Base-by-base conservation (phyloP, 1,140 invertebrate species). In the Trissolcus basalis region DNA sequence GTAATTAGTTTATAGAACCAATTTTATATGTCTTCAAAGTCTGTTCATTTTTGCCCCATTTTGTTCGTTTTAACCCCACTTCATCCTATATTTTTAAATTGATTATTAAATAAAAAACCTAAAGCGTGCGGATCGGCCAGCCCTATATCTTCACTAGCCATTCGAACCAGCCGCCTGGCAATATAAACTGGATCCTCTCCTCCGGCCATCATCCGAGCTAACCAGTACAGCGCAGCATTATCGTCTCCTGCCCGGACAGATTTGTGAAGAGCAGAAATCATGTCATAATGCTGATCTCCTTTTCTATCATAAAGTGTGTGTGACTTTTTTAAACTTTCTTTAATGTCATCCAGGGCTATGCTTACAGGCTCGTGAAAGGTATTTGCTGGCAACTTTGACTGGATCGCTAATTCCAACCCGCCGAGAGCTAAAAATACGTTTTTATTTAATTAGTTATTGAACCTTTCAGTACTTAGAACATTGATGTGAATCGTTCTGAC, bases 181-280 rank as follows among this genome's bases (percentile, higher is more conserved):
- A 96, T 92, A 81, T 92, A 96, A n/a, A 93, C 82, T 1, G 95
- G 95, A 86, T 96, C 93, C 87, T 96, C 95, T 11, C 95, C 95
- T 3, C 93, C 93, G 65, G 92, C 89, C 48, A 96, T 86, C 91
- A 96, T 96, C 64, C 95, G 89, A 5, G 93, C 92, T 3, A 94
- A 88, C 94, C 95, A 96, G 83, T 96, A 96, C 11, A 96, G 83
- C 0, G 95, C 91, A 11, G 94, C 95, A 87, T 94, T 94, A 44
- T 92, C 92, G 83, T 95, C 93, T 11, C 93, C 92, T 0, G 94
- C 94, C 78, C 95, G 89, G n/a, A 96, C 93, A 0, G 94, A 95
- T 85, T 96, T 96, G 74, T 95, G 94, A 35, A 96, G 86, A 0
- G 95, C 95, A 8, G 95, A 96, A 76, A 94, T 93, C 16, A 92